These are phyloP conservation scores for Rhagophthalmus giganteus DNA, from an alignment of 2,888 invertebrate genomes.

Conservation along the genomic window DNA sequence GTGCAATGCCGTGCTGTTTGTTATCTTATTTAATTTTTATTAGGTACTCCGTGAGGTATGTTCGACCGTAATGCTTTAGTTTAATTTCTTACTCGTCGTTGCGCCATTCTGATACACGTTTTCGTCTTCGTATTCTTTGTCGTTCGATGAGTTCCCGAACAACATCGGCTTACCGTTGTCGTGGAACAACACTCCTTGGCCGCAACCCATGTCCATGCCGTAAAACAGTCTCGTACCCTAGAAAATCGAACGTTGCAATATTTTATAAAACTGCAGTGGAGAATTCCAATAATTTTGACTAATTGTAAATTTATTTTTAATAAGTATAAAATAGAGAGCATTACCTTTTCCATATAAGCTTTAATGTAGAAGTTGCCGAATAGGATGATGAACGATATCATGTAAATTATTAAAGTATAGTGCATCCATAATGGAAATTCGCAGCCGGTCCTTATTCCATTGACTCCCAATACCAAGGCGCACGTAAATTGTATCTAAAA, in stretches of 20 bases:
- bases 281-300: no score
- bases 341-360: slow-evolving; percentile 76
- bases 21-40: no score
- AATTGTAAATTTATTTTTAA: no score
- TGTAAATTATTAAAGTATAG: slow-evolving; percentile 81
- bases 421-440: slow-evolving; percentile 92
- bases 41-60: no score
- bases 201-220: slow-evolving; percentile 62
- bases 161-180: slow-evolving; percentile 53
- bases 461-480: slow-evolving; percentile 77
- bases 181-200: slow-evolving; percentile 61
- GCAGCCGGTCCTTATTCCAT: slow-evolving; percentile 79
- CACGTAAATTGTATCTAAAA: slow-evolving; percentile 80
- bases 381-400: slow-evolving; percentile 84
- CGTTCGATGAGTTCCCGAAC: neutral
- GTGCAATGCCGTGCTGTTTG: no score
- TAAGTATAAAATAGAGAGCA: neutral
- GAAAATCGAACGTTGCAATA: slow-evolving; percentile 39
- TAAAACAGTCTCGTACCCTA: slow-evolving; percentile 64
- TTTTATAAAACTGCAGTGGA: neutral
- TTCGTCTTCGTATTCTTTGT: slow-evolving; percentile 13
- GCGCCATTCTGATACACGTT: slow-evolving; percentile 8
- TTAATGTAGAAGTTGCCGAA: slow-evolving; percentile 87
- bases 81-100: no score
- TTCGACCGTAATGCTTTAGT: no score